A percentile compares a stretch with the other conserved stretches of the same genome.
phyloP scores from a whole-genome alignment of 1,140 invertebrate genomes.

The Aphelinus atriplicis region DNA sequence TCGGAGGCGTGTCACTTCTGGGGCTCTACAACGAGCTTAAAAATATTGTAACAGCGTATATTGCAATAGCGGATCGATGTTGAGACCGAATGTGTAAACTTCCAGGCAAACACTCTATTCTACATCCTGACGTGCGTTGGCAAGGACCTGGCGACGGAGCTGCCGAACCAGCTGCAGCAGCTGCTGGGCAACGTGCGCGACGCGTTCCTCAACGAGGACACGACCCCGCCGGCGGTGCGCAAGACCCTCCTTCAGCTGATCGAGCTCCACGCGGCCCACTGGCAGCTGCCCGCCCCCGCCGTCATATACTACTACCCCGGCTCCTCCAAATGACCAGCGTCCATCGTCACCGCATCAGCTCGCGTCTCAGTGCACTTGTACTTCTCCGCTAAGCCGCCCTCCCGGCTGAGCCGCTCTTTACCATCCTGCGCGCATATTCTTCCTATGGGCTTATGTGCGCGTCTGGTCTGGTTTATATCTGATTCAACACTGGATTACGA shows the following conservation, averaged over 20 bases:
- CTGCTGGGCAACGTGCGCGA: constrained; percentile 83
- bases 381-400: not conserved
- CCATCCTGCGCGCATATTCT: too few species aligned
- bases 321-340: constrained; percentile 52
- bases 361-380: not conserved
- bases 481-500: too few species aligned
- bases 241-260: constrained; percentile 88
- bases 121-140: constrained; percentile 87
- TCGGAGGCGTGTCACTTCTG: too few species aligned
- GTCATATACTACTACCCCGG: constrained; percentile 89
- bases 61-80: too few species aligned
- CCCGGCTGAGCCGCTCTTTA: too few species aligned
- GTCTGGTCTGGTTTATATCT: too few species aligned
- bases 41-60: too few species aligned
- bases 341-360: not conserved
- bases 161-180: constrained; percentile 80
- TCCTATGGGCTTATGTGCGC: too few species aligned
- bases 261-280: constrained; percentile 86
- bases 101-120: constrained; percentile 85
- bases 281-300: constrained; percentile 87
- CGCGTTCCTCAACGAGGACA: constrained; percentile 79
- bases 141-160: constrained; percentile 82
- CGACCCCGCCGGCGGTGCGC: constrained; percentile 73
- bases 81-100: too few species aligned
- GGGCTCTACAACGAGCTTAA: too few species aligned